Conservation (phyloP, 2,888 invertebrate genomes). For the Synergus itoensis region DNA sequence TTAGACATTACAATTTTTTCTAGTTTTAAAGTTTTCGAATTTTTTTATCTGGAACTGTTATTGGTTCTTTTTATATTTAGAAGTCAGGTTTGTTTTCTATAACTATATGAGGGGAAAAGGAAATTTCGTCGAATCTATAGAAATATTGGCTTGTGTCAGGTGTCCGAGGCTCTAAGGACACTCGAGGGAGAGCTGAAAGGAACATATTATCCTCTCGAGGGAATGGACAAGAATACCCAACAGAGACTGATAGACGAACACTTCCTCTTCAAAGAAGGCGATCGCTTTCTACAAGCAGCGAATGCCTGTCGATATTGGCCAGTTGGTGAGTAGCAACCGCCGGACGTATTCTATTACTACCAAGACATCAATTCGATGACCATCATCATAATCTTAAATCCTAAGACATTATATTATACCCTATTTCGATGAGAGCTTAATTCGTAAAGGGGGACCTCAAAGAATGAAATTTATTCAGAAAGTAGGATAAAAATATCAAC, state of each 20-base stretch:
- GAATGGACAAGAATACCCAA: conserved; percentile 81
- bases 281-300: conserved; percentile 80
- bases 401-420: neutral
- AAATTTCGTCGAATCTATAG: neutral
- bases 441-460: neutral
- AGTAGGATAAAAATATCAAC: neutral
- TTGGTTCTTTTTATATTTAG: too few relatives aligned
- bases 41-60: too few relatives aligned
- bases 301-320: conserved; percentile 86
- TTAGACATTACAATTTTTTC: too few relatives aligned
- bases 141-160: conserved; percentile 53
- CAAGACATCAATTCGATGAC: neutral
- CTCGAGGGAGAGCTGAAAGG: conserved; percentile 82
- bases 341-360: neutral
- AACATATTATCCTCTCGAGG: conserved; percentile 80
- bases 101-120: neutral
- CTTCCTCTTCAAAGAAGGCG: conserved; percentile 84
- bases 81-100: neutral
- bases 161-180: conserved; percentile 72
- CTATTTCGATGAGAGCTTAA: neutral
- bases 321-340: conserved; percentile 75
- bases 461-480: neutral
- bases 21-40: too few relatives aligned
- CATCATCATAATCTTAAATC: neutral
- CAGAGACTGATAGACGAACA: conserved; percentile 82